phyloP scores from a whole-genome alignment of 1,140 invertebrate genomes.

The Aphidius gifuensis region DNA sequence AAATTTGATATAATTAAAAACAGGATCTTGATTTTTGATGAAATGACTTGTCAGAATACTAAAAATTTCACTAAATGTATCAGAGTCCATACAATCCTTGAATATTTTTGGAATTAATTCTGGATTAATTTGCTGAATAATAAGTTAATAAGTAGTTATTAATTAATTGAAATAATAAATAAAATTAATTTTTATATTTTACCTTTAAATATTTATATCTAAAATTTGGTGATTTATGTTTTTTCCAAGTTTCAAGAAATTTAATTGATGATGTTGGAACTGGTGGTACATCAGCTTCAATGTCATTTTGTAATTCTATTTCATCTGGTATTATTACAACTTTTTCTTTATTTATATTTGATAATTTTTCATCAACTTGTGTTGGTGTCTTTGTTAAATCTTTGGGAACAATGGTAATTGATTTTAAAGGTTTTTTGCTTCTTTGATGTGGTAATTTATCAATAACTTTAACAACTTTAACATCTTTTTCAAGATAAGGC shows the following conservation, averaged over 20 bases:
- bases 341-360: conserved; percentile 2
- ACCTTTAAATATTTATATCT: conserved; percentile 52
- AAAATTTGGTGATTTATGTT: conserved; percentile 37
- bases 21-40: conserved; percentile 35
- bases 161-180: conserved; percentile 10
- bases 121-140: conserved; percentile 57
- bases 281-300: conserved; percentile 38
- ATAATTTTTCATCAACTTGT: conserved; percentile 26
- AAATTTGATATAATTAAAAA: conserved; percentile 44
- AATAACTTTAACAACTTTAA: conserved; percentile 58
- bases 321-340: conserved; percentile 16
- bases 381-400: conserved; percentile 26
- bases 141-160: conserved; percentile 17
- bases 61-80: conserved; percentile 59
- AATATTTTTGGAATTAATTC: conserved; percentile 57
- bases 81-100: conserved; percentile 60
- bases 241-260: conserved; percentile 59
- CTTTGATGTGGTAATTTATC: conserved; percentile 63
- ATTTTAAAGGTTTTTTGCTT: conserved; percentile 60
- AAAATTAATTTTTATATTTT: conserved; percentile 12
- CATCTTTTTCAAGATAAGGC: conserved; percentile 48
- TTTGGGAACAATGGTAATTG: conserved; percentile 56
- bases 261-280: conserved; percentile 59
- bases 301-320: conserved; percentile 21
- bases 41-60: conserved; percentile 48